Base-by-base conservation (phyloP, 2,113 vertebrate species). In the Vanacampus margaritifer region DNA sequence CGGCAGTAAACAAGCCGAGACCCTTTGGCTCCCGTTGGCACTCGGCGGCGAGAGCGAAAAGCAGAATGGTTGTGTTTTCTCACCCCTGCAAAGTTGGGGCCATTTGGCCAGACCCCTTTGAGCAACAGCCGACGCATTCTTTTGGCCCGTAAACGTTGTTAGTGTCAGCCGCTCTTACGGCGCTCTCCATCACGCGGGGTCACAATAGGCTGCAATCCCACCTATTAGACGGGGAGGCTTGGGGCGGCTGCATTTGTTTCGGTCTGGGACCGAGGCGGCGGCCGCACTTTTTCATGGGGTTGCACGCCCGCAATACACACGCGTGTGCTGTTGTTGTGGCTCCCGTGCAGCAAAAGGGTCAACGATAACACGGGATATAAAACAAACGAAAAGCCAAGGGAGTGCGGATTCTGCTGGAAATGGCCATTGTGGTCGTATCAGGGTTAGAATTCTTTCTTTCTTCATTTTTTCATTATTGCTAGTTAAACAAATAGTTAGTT, bases 161-260 rank as follows among this genome's bases (percentile, higher is more conserved):
- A 92, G 88, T 84, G 86, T 88, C 88, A 84, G 75, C 79, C 77
- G 23, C 61, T 78, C 79, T 78, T 72, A 24, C 24, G 23, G 71
- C 75, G 72, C 87, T 87, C 90, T 88, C 88, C 87, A 88, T 92
- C 90, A 88, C 85, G 85, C 73, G 84, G 6, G 87, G 84, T 88
- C 88, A 87, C 87, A 87, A 87, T 79, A 81, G 79, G 72, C 53
- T 24, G 79, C 65, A 87, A 88, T 87, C 81, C 70, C 75, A 88
- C 54, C 58, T 68, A 86, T 90, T 85, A 87, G 64, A 74, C 8
- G n/a, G 73, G 39, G 75, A 80, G 60, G 68, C 45, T 11, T 54
- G 66, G 67, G 39, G 17, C 1, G 53, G 70, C 66, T 46, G 65
- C 71, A 83, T 86, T 84, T 69, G 69, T 75, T 83, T 64, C 64